phyloP scores from a whole-genome alignment of 2,113 vertebrate genomes.

The Parus major region DNA sequence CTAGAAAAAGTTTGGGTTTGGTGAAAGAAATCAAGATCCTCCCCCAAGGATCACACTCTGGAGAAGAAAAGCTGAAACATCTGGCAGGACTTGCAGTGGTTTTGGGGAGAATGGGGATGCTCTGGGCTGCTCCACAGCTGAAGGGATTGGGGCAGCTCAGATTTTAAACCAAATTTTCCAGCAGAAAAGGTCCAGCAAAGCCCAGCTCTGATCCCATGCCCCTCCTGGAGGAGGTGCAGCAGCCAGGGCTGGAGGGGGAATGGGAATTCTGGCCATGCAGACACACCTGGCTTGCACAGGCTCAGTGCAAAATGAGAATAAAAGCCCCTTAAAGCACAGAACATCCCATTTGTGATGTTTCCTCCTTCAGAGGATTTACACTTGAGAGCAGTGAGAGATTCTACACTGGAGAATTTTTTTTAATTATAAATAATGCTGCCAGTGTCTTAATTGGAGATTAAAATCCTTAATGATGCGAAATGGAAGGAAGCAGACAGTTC shows the following conservation, averaged over 20 bases:
- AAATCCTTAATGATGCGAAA: background rate
- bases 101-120: background rate
- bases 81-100: accelerated
- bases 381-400: background rate
- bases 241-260: background rate
- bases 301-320: background rate
- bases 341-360: background rate
- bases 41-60: background rate
- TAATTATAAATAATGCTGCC: background rate
- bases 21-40: background rate
- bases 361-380: background rate
- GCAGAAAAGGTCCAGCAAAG: background rate
- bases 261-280: background rate
- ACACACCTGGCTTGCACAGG: background rate
- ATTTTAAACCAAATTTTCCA: background rate
- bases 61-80: background rate
- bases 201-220: background rate
- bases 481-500: background rate
- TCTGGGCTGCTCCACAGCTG: background rate
- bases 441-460: background rate
- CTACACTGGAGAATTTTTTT: background rate
- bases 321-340: background rate
- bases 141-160: background rate
- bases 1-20: background rate
- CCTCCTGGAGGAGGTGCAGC: background rate